These are phyloP conservation scores for Copidosoma aretas DNA, from an alignment of 2,888 invertebrate genomes.

Conservation along the genomic window DNA sequence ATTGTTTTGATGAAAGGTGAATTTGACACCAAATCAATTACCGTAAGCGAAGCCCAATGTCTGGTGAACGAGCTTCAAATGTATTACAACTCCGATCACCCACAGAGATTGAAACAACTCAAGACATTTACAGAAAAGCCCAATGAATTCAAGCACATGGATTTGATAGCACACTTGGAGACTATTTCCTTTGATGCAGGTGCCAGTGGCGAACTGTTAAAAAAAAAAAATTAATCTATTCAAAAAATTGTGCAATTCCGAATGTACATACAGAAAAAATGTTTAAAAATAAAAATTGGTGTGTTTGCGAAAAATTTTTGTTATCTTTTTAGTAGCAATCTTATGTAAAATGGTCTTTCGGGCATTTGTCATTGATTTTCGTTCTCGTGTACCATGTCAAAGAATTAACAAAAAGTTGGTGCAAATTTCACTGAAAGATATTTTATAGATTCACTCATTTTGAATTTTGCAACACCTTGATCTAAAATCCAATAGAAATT, in stretches of 20 bases:
- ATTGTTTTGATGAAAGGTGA: constrained; percentile 86
- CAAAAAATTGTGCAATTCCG: constrained; percentile 9
- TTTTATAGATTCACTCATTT: too few relatives aligned
- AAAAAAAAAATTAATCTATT: constrained; percentile 22
- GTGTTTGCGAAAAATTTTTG: neutral
- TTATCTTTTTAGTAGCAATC: neutral
- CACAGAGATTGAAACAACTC: constrained; percentile 69
- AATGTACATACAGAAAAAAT: constrained; percentile 26
- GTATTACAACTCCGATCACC: constrained; percentile 77
- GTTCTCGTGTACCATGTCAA: too few relatives aligned
- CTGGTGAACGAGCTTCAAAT: constrained; percentile 85
- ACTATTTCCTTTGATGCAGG: constrained; percentile 40
- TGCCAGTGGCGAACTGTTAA: constrained; percentile 25
- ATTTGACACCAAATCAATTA: constrained; percentile 79
- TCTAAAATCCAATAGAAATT: too few relatives aligned
- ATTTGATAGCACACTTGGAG: constrained; percentile 57
- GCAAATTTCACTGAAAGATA: too few relatives aligned
- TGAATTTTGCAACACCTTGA: too few relatives aligned
- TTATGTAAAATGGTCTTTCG: too few relatives aligned
- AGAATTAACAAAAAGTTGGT: too few relatives aligned
- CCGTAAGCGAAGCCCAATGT: constrained; percentile 82
- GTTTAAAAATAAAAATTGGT: constrained; percentile 2
- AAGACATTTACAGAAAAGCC: constrained; percentile 75
- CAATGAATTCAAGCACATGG: constrained; percentile 81
- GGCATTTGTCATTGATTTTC: too few relatives aligned